These are phyloP conservation scores for Hemaris fuciformis DNA, from an alignment of 2,888 invertebrate species.

Conservation along the genomic window DNA sequence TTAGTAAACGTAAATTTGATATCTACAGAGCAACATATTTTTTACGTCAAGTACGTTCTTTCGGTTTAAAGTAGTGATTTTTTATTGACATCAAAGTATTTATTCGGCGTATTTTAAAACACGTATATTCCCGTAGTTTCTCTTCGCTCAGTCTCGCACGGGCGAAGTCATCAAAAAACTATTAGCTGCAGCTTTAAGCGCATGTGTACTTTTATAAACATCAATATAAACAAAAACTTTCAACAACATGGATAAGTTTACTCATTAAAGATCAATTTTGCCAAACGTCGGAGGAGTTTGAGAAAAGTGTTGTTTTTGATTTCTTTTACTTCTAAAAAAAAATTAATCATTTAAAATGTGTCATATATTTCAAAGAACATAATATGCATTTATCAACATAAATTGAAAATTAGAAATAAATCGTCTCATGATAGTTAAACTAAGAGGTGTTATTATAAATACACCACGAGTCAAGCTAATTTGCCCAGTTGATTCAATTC, in stretches of 20 bases:
- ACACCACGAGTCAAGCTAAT: slow-evolving; percentile 60
- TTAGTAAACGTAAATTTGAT: neutral
- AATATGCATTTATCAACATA: too few relatives aligned
- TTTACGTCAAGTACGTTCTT: neutral
- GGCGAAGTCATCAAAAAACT: slow-evolving; percentile 53
- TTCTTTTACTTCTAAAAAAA: neutral
- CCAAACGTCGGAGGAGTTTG: slow-evolving; percentile 41
- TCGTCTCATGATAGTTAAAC: slow-evolving; percentile 15
- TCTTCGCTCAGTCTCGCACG: slow-evolving; percentile 33
- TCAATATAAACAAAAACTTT: slow-evolving; percentile 41
- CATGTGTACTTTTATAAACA: slow-evolving; percentile 43
- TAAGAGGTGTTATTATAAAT: slow-evolving; percentile 22
- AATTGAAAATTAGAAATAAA: slow-evolving; percentile 10
- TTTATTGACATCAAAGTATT: neutral
- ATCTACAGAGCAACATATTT: neutral
- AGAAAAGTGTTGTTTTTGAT: neutral
- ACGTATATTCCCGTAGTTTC: slow-evolving; percentile 19
- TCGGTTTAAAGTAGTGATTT: neutral
- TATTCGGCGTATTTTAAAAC: neutral
- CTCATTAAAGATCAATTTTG: slow-evolving; percentile 58
- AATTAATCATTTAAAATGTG: too few relatives aligned
- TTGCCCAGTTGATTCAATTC: slow-evolving; percentile 73
- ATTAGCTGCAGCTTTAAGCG: slow-evolving; percentile 47
- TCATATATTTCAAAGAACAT: too few relatives aligned
- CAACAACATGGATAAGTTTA: slow-evolving; percentile 50